Evolutionary conservation across 2,113 vertebrate species (phyloP).

Genomic region (Paramormyrops kingsleyae): DNA sequence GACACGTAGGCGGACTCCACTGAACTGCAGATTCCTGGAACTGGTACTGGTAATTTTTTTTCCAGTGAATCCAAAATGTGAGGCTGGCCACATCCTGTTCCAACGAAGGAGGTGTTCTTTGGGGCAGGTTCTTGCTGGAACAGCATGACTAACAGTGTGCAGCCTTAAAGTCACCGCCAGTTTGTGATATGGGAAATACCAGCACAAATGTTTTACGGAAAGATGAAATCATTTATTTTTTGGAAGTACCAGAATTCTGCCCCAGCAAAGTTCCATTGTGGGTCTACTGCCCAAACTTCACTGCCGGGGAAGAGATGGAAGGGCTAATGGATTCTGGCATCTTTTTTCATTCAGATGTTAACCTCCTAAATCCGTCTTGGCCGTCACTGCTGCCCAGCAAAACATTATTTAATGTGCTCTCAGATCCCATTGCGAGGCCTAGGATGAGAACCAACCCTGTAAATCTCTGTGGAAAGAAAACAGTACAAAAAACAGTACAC

Average conservation of each 20-base stretch:
- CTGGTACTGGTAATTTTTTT: not conserved
- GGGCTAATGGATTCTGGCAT: not conserved
- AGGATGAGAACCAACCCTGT: not conserved
- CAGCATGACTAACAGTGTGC: not conserved
- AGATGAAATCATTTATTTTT: not conserved
- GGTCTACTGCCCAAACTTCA: not conserved
- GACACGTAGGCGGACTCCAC: no score
- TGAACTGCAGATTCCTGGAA: not conserved
- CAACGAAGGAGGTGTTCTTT: not conserved
- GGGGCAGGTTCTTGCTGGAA: not conserved
- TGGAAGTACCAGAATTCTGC: not conserved
- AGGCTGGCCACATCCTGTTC: not conserved
- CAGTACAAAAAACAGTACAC: not conserved
- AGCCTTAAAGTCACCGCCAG: not conserved
- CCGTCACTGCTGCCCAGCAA: not conserved
- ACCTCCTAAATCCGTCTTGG: not conserved
- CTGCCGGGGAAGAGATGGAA: not conserved
- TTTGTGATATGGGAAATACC: not conserved
- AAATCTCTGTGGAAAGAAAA: slow-evolving; percentile 2
- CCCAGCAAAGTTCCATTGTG: not conserved
- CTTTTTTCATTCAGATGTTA: not conserved
- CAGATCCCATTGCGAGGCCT: not conserved
- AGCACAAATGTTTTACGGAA: not conserved
- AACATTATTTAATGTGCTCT: not conserved
- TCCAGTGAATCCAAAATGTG: not conserved